A percentile compares a stretch with the other conserved stretches of the same genome.
Evolutionary conservation across 2,888 invertebrate species (phyloP).

Genomic region (Spodoptera littoralis): DNA sequence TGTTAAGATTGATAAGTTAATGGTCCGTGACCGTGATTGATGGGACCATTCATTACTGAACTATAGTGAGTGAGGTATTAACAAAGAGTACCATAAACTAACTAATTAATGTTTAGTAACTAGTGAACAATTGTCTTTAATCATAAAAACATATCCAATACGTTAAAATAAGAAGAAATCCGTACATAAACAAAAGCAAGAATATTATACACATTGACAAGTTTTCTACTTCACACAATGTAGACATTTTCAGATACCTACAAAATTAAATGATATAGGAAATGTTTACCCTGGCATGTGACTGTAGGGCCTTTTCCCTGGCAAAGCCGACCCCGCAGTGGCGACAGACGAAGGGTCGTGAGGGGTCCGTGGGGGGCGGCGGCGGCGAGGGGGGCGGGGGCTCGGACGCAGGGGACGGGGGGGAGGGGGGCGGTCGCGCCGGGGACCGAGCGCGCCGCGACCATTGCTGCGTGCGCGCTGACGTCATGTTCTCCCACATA

Average conservation of each 20-base stretch:
- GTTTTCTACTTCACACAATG: too few species aligned
- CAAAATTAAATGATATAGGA: background rate
- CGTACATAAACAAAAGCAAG: too few species aligned
- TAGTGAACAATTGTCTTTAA: too few species aligned
- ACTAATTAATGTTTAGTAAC: too few species aligned
- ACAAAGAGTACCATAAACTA: too few species aligned
- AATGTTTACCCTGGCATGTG: slow-evolving; percentile 90
- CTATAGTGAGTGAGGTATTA: too few species aligned
- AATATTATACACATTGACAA: too few species aligned
- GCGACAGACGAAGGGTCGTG: slow-evolving; percentile 94
- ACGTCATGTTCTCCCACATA: slow-evolving; percentile 85
- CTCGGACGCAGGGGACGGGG: slow-evolving; percentile 63
- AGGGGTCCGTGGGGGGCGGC: slow-evolving; percentile 88
- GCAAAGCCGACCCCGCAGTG: slow-evolving; percentile 92
- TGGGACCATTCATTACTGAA: too few species aligned
- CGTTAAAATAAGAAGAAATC: too few species aligned
- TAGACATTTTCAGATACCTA: background rate
- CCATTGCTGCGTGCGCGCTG: slow-evolving; percentile 88
- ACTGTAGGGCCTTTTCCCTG: slow-evolving; percentile 93
- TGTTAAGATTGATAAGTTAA: too few species aligned
- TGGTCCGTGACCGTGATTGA: too few species aligned
- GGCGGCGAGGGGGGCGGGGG: slow-evolving; percentile 66
- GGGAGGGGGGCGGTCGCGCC: slow-evolving; percentile 69
- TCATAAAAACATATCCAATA: too few species aligned
- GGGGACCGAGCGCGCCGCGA: slow-evolving; percentile 71